A percentile compares a stretch with the other conserved stretches of the same genome.
These are phyloP conservation scores for Peromyscus aztecus DNA, from an alignment of 2,797 vertebrate species.

Conservation along the genomic window DNA sequence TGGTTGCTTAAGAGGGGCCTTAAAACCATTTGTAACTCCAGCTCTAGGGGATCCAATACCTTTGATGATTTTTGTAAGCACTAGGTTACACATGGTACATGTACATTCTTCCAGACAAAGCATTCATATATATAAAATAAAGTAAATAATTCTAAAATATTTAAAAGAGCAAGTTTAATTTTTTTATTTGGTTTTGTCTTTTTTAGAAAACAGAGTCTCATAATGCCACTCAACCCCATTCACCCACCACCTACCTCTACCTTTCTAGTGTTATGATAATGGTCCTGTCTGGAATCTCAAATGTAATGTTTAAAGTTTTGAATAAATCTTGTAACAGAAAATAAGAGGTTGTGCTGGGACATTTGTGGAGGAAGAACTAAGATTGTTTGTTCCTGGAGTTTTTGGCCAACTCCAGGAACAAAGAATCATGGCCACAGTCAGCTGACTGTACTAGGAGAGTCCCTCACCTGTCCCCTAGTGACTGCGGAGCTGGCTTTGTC, in stretches of 20 bases:
- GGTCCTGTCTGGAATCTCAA: background rate
- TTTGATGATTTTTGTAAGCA: too few relatives aligned
- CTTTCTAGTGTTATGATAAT: background rate
- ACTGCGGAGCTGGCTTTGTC: background rate
- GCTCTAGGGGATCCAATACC: background rate
- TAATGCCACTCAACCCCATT: fast-evolving
- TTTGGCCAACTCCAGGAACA: background rate
- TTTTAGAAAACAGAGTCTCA: background rate
- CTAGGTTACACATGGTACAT: background rate
- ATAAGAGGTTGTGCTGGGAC: background rate
- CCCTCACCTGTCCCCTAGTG: background rate
- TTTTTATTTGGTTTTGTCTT: background rate
- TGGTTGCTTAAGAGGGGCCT: background rate
- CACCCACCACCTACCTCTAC: background rate
- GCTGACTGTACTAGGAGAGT: background rate
- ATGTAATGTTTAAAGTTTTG: background rate
- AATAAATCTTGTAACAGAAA: background rate
- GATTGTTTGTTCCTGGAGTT: too few relatives aligned
- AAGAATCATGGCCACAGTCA: background rate
- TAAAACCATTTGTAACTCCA: background rate
- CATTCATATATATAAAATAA: background rate
- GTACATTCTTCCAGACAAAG: background rate
- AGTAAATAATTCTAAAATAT: background rate
- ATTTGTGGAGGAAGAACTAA: background rate
- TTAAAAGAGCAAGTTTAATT: background rate